These are phyloP conservation scores for Scyliorhinus canicula DNA, from an alignment of 2,797 vertebrate species.

Conservation along the genomic window DNA sequence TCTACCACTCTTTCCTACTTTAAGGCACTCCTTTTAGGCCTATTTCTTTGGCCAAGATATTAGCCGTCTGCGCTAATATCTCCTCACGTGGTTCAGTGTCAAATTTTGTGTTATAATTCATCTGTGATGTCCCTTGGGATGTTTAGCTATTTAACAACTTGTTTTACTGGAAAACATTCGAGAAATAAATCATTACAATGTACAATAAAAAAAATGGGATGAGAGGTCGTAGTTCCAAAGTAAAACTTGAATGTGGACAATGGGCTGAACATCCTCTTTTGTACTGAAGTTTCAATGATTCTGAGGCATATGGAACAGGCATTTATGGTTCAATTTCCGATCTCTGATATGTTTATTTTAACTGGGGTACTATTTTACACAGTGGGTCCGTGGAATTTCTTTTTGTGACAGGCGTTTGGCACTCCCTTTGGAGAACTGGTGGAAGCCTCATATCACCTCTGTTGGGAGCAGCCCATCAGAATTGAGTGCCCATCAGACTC, in stretches of 20 bases:
- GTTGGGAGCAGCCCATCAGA: no score
- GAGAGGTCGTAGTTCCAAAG: background rate
- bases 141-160: background rate
- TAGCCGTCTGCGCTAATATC: no score
- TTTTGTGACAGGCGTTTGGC: no score
- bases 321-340: background rate
- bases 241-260: background rate
- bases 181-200: background rate
- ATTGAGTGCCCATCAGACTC: no score
- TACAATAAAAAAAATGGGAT: background rate
- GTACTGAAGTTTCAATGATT: background rate
- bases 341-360: background rate
- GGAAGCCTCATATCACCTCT: no score
- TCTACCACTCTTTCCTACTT: no score
- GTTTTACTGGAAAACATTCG: background rate
- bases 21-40: no score
- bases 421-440: no score
- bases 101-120: no score
- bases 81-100: no score
- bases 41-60: no score
- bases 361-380: background rate
- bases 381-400: background rate
- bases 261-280: background rate
- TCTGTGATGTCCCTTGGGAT: no score
- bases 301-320: background rate